These are phyloP conservation scores for Agonum fuliginosum DNA, from an alignment of 2,888 invertebrate species.

Conservation along the genomic window DNA sequence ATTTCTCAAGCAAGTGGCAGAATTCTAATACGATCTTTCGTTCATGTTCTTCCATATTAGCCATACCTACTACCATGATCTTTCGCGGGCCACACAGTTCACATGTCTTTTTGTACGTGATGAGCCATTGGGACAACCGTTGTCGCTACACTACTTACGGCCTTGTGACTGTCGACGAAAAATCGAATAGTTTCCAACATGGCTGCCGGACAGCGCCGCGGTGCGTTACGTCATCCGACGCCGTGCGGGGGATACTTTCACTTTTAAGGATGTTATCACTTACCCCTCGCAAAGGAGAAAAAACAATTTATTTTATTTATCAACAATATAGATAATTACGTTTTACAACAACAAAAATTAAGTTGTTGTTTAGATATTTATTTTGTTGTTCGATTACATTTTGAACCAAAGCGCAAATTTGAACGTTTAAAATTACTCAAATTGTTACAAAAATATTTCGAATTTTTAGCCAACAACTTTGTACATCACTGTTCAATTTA, in stretches of 20 bases:
- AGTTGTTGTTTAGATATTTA: too few relatives aligned
- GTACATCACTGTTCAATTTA: too few relatives aligned
- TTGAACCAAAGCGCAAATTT: too few relatives aligned
- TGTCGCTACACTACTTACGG: slow-evolving; percentile 46
- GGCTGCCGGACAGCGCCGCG: slow-evolving; percentile 67
- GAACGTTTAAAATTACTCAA: too few relatives aligned
- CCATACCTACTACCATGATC: slow-evolving; percentile 85
- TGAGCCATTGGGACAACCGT: slow-evolving; percentile 8
- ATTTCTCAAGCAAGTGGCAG: slow-evolving; percentile 96
- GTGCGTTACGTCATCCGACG: slow-evolving; percentile 64
- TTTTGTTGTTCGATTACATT: too few relatives aligned
- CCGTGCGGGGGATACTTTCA: slow-evolving; percentile 29
- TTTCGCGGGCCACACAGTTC: slow-evolving; percentile 52
- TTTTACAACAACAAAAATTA: too few relatives aligned
- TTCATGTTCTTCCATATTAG: slow-evolving; percentile 89
- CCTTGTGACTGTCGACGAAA: slow-evolving; percentile 65
- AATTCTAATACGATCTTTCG: slow-evolving; percentile 96
- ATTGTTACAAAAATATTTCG: too few relatives aligned
- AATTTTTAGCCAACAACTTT: too few relatives aligned
- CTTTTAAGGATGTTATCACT: slow-evolving; percentile 5
- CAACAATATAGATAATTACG: too few relatives aligned
- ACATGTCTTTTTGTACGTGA: slow-evolving; percentile 34
- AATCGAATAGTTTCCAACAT: slow-evolving; percentile 71
- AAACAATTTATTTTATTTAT: too few relatives aligned
- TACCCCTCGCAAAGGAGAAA: too few relatives aligned